Evolutionary conservation across 2,797 vertebrate genomes (phyloP).

Genomic region (Saxicola maurus): DNA sequence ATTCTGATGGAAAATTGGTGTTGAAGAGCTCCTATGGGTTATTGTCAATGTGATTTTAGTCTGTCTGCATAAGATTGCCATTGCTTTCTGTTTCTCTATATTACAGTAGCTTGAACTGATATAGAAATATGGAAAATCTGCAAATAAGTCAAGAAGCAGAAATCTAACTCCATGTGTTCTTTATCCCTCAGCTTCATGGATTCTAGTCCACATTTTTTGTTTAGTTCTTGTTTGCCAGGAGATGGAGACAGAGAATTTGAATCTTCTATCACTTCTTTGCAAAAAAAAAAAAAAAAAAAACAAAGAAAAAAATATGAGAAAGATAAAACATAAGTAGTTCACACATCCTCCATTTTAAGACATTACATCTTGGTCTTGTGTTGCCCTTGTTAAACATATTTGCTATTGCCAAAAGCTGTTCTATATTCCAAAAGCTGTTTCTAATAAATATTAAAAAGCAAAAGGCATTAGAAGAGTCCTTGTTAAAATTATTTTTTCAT

Average conservation of each 20-base stretch:
- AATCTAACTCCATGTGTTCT: neutral
- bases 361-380: neutral
- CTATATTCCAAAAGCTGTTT: neutral
- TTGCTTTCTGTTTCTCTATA: neutral
- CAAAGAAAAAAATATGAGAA: neutral
- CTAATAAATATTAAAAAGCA: neutral
- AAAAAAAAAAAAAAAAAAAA: neutral
- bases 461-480: neutral
- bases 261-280: neutral
- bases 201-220: neutral
- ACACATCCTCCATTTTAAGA: neutral
- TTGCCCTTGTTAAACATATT: neutral
- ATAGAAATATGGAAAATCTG: neutral
- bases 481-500: neutral
- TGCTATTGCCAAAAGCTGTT: neutral
- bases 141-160: neutral
- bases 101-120: neutral
- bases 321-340: neutral
- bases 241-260: conserved; percentile 49
- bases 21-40: neutral
- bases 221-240: conserved; percentile 23
- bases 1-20: neutral
- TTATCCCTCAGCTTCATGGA: neutral
- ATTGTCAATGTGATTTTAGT: neutral
- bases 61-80: neutral